Percentiles rank a stretch among this genome's conserved stretches.
These are phyloP conservation scores for Pyrrhia umbra DNA, from an alignment of 2,888 invertebrate species.

Conservation along the genomic window DNA sequence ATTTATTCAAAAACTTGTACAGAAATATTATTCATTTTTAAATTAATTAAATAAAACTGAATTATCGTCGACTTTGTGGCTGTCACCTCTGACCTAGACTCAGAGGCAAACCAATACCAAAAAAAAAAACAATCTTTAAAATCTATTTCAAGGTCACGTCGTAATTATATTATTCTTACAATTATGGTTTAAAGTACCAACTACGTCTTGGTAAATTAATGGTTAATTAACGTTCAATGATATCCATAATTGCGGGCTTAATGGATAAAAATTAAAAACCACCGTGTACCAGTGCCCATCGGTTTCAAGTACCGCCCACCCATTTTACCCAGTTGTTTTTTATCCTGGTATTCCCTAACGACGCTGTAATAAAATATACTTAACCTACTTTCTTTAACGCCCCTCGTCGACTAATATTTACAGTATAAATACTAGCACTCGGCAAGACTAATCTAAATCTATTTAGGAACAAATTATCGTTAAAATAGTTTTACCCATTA, in stretches of 20 bases:
- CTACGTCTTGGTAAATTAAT: background rate
- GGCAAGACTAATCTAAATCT: slow-evolving; percentile 12
- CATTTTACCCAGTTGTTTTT: slow-evolving; percentile 42
- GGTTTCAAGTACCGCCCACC: slow-evolving; percentile 22
- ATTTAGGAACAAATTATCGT: slow-evolving; percentile 13
- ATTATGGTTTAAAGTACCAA: no score
- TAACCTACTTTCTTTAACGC: slow-evolving; percentile 45
- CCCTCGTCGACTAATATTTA: slow-evolving; percentile 46
- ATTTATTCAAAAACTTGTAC: no score
- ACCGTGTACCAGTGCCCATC: slow-evolving; percentile 25
- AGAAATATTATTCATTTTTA: no score
- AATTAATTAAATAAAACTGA: no score
- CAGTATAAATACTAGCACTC: slow-evolving; percentile 35
- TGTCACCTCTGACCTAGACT: no score
- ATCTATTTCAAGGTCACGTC: no score
- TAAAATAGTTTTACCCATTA: background rate
- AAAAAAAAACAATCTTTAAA: no score
- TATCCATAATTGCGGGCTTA: background rate
- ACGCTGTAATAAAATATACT: slow-evolving; percentile 52
- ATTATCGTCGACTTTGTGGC: no score
- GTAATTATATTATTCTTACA: no score
- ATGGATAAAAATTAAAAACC: slow-evolving; percentile 33
- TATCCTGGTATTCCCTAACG: slow-evolving; percentile 33
- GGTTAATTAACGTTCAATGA: slow-evolving; percentile 4
- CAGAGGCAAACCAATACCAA: no score